Evolutionary conservation across 2,113 vertebrate genomes (phyloP).

Genomic region (Poicephalus meyeri): DNA sequence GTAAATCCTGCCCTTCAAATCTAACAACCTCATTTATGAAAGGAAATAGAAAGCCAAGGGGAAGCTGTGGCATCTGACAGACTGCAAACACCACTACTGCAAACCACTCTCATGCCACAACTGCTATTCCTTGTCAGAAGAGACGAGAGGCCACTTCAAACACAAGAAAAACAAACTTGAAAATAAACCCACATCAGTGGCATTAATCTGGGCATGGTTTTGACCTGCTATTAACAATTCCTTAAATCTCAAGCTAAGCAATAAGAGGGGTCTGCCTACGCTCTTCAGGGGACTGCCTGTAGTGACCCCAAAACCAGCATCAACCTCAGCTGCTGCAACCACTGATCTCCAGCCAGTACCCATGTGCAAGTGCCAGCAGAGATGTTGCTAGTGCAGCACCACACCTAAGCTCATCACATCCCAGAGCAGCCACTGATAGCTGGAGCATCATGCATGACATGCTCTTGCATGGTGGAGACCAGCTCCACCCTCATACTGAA

Average conservation of each 20-base stretch:
- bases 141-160: constrained; percentile 25
- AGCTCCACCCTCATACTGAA: neutral
- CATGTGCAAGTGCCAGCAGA: neutral
- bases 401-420: neutral
- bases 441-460: rapidly evolving
- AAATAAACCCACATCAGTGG: neutral
- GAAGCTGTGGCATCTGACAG: neutral
- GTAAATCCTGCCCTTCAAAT: neutral
- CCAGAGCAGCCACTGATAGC: neutral
- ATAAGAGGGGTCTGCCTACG: neutral
- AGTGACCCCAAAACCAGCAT: neutral
- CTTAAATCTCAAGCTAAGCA: neutral
- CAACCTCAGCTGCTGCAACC: neutral
- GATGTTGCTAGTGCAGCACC: neutral
- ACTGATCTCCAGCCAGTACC: neutral
- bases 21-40: neutral
- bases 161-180: constrained; percentile 21
- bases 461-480: neutral
- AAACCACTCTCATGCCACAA: neutral
- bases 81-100: neutral
- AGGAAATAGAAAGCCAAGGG: neutral
- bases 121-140: neutral
- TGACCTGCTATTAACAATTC: neutral
- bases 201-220: neutral
- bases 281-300: neutral